Conservation (phyloP, 2,797 vertebrate species). For the Eremophila alpestris region DNA sequence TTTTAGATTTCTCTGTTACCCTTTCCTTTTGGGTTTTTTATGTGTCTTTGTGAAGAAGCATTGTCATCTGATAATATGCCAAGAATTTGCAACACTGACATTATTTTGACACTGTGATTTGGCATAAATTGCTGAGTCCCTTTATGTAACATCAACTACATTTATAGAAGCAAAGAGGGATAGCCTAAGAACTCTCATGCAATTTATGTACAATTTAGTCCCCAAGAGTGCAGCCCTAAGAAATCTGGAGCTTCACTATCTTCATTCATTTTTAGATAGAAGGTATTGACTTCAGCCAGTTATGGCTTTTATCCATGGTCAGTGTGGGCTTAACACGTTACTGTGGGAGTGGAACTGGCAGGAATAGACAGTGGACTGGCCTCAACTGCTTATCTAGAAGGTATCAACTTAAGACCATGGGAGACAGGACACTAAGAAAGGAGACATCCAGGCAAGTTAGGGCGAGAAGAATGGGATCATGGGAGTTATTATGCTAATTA, state of each 20-base stretch:
- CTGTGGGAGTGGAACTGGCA: background rate
- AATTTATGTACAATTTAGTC: background rate
- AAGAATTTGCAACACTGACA: background rate
- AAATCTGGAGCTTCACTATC: background rate
- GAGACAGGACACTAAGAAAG: background rate
- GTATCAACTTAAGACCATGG: background rate
- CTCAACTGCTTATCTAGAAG: background rate
- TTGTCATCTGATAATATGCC: background rate
- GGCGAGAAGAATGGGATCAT: background rate
- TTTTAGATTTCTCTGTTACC: background rate
- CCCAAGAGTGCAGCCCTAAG: background rate
- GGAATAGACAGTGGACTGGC: background rate
- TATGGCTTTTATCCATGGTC: background rate
- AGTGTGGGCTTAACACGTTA: accelerated
- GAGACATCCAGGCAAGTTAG: background rate
- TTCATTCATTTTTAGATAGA: background rate
- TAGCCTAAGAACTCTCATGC: background rate
- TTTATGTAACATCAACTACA: background rate
- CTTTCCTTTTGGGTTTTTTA: background rate
- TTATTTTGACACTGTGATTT: background rate
- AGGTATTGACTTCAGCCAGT: background rate
- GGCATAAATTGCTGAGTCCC: background rate
- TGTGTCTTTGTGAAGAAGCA: background rate
- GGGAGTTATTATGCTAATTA: background rate
- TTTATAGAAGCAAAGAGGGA: background rate